Conservation (phyloP, 2,888 invertebrate species). For the Drosophila falleni region DNA sequence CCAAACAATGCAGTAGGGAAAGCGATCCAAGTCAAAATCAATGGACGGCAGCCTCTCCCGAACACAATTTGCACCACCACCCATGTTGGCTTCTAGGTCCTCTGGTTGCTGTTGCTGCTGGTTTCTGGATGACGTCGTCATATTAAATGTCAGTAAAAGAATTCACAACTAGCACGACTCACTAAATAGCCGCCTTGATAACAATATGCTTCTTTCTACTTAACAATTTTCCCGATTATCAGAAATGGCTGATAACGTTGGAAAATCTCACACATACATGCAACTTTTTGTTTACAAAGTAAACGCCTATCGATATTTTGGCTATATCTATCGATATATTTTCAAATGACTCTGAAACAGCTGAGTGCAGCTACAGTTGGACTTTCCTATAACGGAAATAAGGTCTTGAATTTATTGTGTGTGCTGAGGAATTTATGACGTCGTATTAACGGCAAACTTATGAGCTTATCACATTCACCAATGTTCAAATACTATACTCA, state of each 20-base stretch:
- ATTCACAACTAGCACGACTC: slow-evolving; percentile 51
- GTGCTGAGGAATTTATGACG: slow-evolving; percentile 1
- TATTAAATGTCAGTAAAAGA: slow-evolving; percentile 43
- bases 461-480: neutral
- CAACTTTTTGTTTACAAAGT: slow-evolving; percentile 47
- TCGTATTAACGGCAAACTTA: neutral
- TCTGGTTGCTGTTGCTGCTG: slow-evolving; percentile 21
- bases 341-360: slow-evolving; percentile 34
- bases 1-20: slow-evolving; percentile 98
- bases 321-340: slow-evolving; percentile 30
- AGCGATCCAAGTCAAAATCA: slow-evolving; percentile 88
- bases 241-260: slow-evolving; percentile 54
- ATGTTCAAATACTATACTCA: neutral
- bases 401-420: slow-evolving; percentile 1
- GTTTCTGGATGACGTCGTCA: slow-evolving; percentile 53
- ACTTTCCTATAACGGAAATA: slow-evolving; percentile 20
- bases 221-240: slow-evolving; percentile 51
- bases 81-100: slow-evolving; percentile 44
- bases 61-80: slow-evolving; percentile 14
- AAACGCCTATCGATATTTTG: slow-evolving; percentile 27
- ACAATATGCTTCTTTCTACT: slow-evolving; percentile 27
- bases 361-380: slow-evolving; percentile 34
- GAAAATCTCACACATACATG: slow-evolving; percentile 38
- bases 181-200: slow-evolving; percentile 39
- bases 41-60: slow-evolving; percentile 83